Conservation (phyloP, 2,797 vertebrate species). For the Astyanax mexicanus region DNA sequence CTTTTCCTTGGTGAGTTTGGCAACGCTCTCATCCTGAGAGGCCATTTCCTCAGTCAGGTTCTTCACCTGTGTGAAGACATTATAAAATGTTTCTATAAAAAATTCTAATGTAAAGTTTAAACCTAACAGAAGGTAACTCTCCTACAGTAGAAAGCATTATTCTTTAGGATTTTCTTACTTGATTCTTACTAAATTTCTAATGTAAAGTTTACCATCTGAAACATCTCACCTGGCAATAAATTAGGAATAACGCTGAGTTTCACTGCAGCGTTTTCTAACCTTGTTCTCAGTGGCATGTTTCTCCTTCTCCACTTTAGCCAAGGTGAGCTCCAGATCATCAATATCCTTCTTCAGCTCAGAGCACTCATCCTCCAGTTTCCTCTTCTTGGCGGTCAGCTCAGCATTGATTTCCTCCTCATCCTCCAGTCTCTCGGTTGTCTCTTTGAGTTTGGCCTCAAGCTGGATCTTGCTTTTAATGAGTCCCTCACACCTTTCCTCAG, state of each 20-base stretch:
- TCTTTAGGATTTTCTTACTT: no score
- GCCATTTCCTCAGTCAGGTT: slow-evolving; percentile 57
- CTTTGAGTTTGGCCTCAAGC: slow-evolving; percentile 80
- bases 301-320: slow-evolving; percentile 57
- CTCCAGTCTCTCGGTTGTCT: slow-evolving; percentile 77
- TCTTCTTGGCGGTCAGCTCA: slow-evolving; percentile 66
- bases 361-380: slow-evolving; percentile 50
- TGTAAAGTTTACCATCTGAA: neutral
- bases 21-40: slow-evolving; percentile 48
- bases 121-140: no score
- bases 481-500: slow-evolving; percentile 80
- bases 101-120: no score
- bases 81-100: no score
- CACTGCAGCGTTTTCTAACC: no score
- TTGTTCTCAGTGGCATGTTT: slow-evolving; percentile 55
- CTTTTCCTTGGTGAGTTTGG: slow-evolving; percentile 48
- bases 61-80: slow-evolving; percentile 36
- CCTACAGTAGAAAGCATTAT: no score
- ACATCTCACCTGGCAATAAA: no score
- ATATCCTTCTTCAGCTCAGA: slow-evolving; percentile 51
- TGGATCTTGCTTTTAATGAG: slow-evolving; percentile 79
- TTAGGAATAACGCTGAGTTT: no score
- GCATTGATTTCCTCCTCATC: slow-evolving; percentile 66
- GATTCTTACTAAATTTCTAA: no score
- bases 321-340: slow-evolving; percentile 49